Evolutionary conservation across 2,797 vertebrate species (phyloP), one percentile per base, ranked within the genome.

Genomic region (Microctenopoma steveboyesi): DNA sequence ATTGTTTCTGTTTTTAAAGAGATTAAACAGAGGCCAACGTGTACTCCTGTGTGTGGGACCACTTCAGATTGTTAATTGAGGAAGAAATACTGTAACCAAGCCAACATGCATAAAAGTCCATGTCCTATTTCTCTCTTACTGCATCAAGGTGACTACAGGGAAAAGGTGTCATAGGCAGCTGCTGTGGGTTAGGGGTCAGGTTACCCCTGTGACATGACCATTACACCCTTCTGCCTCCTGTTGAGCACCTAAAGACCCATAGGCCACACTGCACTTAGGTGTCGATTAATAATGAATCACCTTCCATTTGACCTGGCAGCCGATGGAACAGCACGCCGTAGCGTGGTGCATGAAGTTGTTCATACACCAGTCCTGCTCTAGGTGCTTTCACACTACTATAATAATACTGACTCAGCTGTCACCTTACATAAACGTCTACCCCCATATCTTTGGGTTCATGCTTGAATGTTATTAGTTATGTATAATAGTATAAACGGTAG

Each of bases 241-340:
- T 45, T 72, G 64, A 28, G 47, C 74, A 56, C 69, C 66, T 54
- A 37, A 40, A 80, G 69, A 84, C 69, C 75, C 27, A 7, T 45
- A 69, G 83, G 72, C 85, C 74, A 85, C 68, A 68, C 64, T 84
- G 81, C 89, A 85, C 88, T 92, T 72, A 82, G 37, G n/a, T 66
- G 73, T 40, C 46, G 69, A 85, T 93, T 55, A 92, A 89, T 91
- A 86, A 91, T 91, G 78, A 63, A 92, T 73, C 58, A 15, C 5
- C 22, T 56, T 91, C 83, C 82, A 83, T 91, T 88, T 85, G 72
- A 89, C 68, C 73, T 77, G 71, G 76, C 43, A 40, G 64, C 50
- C 69, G 57, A 15, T 67, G 66, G 68, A 86, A 79, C 77, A 64
- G 76, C 87, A 68, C 66, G 74, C 58, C 42, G 64, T 70, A 42